These are phyloP conservation scores for Malacoctenus gilli DNA, from an alignment of 2,797 vertebrate genomes.

Conservation along the genomic window DNA sequence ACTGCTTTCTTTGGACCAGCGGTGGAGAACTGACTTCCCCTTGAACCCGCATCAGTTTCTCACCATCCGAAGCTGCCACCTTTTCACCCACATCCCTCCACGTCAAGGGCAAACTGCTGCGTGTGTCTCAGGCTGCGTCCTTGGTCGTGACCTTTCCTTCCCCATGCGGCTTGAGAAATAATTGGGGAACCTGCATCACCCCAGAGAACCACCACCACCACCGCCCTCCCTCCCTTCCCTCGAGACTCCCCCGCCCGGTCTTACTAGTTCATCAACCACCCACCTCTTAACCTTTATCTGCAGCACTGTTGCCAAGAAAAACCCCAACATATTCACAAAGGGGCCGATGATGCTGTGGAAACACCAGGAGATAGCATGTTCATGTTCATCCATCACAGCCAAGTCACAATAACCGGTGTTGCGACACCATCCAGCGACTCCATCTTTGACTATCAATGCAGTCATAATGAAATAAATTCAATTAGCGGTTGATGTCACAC, in stretches of 20 bases:
- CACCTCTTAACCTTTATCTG: slow-evolving; percentile 31
- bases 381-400: no score
- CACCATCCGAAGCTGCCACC: slow-evolving; percentile 23
- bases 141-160: slow-evolving; percentile 37
- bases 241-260: slow-evolving; percentile 9
- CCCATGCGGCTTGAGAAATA: slow-evolving; percentile 46
- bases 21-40: neutral
- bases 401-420: no score
- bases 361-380: no score
- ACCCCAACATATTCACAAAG: no score
- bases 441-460: no score
- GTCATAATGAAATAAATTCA: no score
- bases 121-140: slow-evolving; percentile 19
- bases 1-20: no score
- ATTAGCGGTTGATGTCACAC: no score
- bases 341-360: no score
- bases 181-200: slow-evolving; percentile 59
- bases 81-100: slow-evolving; percentile 21
- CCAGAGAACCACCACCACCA: no score
- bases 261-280: slow-evolving; percentile 38
- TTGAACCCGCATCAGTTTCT: slow-evolving; percentile 15
- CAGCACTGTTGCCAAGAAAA: slow-evolving; percentile 27
- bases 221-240: no score
- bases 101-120: slow-evolving; percentile 33
- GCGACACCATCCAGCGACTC: no score